Conservation (phyloP, 1,140 invertebrate genomes). For the honey bee (Apis mellifera) region DNA sequence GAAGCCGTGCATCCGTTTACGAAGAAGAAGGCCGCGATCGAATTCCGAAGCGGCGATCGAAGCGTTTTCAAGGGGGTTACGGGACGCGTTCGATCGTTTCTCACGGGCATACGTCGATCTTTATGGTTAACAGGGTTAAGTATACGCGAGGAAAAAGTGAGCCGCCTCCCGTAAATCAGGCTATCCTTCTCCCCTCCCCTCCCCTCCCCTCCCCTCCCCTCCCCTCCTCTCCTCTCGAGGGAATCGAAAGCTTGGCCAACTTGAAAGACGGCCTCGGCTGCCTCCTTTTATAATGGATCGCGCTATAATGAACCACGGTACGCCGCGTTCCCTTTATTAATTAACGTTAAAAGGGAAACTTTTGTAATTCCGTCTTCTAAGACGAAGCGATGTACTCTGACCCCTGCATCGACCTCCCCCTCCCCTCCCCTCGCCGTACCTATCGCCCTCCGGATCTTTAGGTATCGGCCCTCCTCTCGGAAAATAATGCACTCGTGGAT, state of each 20-base stretch:
- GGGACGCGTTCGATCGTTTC: slow-evolving; percentile 46
- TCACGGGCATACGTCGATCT: slow-evolving; percentile 33
- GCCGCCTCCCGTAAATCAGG: slow-evolving; percentile 55
- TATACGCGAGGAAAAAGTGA: slow-evolving; percentile 54
- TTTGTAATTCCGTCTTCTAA: slow-evolving; percentile 63
- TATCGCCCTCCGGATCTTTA: not conserved
- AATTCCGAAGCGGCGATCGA: slow-evolving; percentile 47
- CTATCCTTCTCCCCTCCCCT: slow-evolving; percentile 31
- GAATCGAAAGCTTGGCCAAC: slow-evolving; percentile 62
- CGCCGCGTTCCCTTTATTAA: slow-evolving; percentile 62
- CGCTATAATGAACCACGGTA: slow-evolving; percentile 59
- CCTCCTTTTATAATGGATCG: slow-evolving; percentile 60
- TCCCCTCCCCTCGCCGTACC: slow-evolving; percentile 5
- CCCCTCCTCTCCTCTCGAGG: slow-evolving; percentile 33
- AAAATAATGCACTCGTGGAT: slow-evolving; percentile 17
- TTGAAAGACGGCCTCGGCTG: slow-evolving; percentile 28
- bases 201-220: too few relatives aligned
- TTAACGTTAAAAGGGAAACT: slow-evolving; percentile 68
- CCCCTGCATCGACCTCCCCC: slow-evolving; percentile 36
- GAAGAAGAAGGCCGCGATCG: slow-evolving; percentile 39
- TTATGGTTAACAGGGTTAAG: slow-evolving; percentile 69
- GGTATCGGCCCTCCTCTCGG: slow-evolving; percentile 6
- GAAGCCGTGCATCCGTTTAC: not conserved
- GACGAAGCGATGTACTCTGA: slow-evolving; percentile 49
- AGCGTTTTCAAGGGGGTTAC: slow-evolving; percentile 2